Evolutionary conservation across 2,113 vertebrate species (phyloP), one percentile per base, ranked within the genome.

Genomic region (Neogobius melanostomus): DNA sequence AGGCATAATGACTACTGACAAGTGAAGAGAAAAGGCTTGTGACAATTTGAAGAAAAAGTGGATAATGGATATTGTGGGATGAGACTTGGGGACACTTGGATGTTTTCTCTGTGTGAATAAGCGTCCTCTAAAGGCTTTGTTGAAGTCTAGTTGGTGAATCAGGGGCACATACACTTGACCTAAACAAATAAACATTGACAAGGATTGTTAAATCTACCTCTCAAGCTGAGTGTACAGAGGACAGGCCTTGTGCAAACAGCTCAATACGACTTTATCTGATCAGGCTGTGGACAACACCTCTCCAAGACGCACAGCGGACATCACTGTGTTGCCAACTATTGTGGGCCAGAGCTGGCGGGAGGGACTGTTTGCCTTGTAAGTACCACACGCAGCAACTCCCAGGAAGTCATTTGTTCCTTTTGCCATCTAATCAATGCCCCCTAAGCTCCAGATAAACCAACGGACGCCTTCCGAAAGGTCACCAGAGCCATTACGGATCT

Each of bases 341-440:
- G 14, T 76, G 68, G 57, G 74, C 46, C 63, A 63, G 56, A 64
- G 45, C 68, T 60, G 42, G 67, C 44, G 21, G 68, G 64, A 57
- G 69, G n/a, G 54, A 56, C 49, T 82, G 81, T 88, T 88, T 88
- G 73, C 63, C 68, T 79, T 69, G 66, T 87, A 74, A 79, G 42
- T 77, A 76, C 75, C 46, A 28, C 66, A 81, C 75, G 74, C 64
- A 74, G 78, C 65, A 79, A 79, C 49, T 76, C 59, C 43, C 50
- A 76, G 15, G 52, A 74, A 85, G 87, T 82, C 68, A 88, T 92
- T 92, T 92, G 83, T 91, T 89, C 82, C 72, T 80, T 86, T 82
- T 84, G 77, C 85, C 87, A 90, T 71, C 75, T 85, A 91, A 91
- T 91, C 90, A 88, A 92, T 91, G 79, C 43, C 77, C 67, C 75